Evolutionary conservation across 2,797 vertebrate genomes (phyloP).

Genomic region (Pteronotus mesoamericanus): DNA sequence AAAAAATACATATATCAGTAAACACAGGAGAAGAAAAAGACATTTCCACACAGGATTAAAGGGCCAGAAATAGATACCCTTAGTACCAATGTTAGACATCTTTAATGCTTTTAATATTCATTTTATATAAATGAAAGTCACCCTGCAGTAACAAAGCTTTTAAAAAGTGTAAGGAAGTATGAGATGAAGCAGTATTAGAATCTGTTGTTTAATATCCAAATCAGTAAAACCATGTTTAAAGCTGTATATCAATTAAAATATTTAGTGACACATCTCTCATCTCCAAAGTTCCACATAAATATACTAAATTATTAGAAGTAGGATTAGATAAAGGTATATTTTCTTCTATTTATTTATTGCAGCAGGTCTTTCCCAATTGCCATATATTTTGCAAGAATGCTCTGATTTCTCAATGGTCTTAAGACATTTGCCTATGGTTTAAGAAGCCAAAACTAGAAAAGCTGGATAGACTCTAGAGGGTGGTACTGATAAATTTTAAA

Average conservation of each 20-base stretch:
- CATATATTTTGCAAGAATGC: neutral
- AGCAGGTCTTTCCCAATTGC: neutral
- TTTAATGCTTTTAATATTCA: neutral
- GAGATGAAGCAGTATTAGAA: neutral
- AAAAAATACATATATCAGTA: neutral
- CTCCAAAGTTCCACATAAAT: neutral
- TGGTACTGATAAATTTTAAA: neutral
- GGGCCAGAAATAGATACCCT: neutral
- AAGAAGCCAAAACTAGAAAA: slow-evolving; percentile 29
- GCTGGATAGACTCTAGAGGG: neutral
- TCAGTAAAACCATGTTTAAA: slow-evolving; percentile 11
- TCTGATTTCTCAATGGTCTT: neutral
- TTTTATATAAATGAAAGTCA: slow-evolving; percentile 16
- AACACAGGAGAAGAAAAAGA: neutral
- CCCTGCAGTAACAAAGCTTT: neutral
- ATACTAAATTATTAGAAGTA: neutral
- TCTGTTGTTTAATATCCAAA: slow-evolving; percentile 38
- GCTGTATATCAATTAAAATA: neutral
- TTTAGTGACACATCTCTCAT: neutral
- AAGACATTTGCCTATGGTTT: neutral
- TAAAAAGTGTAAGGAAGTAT: neutral
- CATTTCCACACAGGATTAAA: neutral
- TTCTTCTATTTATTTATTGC: slow-evolving; percentile 22
- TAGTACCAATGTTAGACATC: neutral
- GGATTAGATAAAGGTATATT: neutral